Conservation (phyloP, 92 coral and sea anemone genomes). For the Pocillopora meandrina region DNA sequence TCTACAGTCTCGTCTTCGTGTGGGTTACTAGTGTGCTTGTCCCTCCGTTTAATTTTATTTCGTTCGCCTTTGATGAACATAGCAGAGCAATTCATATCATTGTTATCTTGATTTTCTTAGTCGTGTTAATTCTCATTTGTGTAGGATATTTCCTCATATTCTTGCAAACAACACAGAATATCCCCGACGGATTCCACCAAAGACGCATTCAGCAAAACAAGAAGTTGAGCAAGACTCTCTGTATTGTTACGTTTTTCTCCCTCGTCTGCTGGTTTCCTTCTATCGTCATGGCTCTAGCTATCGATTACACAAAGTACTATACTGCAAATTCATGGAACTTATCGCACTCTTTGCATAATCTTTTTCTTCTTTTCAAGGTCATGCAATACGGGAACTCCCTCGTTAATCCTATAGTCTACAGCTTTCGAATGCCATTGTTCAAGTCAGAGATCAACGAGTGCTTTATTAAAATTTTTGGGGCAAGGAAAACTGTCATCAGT, state of each 20-base stretch:
- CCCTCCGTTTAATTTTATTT: background rate
- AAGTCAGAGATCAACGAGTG: background rate
- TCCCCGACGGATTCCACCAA: background rate
- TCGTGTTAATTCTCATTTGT: background rate
- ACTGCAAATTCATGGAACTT: background rate
- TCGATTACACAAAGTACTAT: too few relatives aligned
- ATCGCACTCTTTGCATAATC: background rate
- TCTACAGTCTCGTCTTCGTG: background rate
- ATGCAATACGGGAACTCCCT: background rate
- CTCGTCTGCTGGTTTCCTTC: background rate
- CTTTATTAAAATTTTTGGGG: background rate
- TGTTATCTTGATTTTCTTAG: too few relatives aligned
- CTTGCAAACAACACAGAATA: background rate
- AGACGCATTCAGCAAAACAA: background rate
- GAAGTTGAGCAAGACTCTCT: background rate
- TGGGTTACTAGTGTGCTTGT: background rate
- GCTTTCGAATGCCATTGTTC: background rate
- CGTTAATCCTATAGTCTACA: background rate
- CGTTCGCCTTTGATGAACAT: background rate
- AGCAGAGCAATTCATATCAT: too few relatives aligned
- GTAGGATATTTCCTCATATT: background rate
- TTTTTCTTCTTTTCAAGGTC: background rate
- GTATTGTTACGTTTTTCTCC: background rate
- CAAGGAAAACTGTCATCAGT: background rate
- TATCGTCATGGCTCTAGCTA: background rate